Percentiles rank a stretch among this genome's conserved stretches.
Conservation (phyloP, 2,888 invertebrate genomes). For the Thereva unica region DNA sequence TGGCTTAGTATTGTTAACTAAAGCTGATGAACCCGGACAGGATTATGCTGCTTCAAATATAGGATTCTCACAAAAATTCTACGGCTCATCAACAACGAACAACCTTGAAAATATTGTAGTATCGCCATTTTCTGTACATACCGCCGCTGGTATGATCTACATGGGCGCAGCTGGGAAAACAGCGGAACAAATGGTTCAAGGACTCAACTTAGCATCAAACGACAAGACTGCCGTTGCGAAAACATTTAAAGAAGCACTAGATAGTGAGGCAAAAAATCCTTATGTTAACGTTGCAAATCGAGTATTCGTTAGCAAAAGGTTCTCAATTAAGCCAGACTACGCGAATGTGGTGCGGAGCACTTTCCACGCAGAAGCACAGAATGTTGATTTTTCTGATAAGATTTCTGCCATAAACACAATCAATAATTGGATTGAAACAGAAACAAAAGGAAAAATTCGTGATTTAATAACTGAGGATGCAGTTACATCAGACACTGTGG, state of each 20-base stretch:
- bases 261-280: slow-evolving; percentile 48
- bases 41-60: too few relatives aligned
- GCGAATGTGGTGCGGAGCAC: slow-evolving; percentile 66
- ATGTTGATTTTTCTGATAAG: too few relatives aligned
- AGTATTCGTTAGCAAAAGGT: slow-evolving; percentile 68
- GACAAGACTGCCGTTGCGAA: slow-evolving; percentile 47
- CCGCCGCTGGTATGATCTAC: slow-evolving; percentile 71
- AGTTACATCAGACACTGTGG: slow-evolving; percentile 62
- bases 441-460: slow-evolving; percentile 83
- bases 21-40: too few relatives aligned
- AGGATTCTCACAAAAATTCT: too few relatives aligned
- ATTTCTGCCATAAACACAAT: slow-evolving; percentile 59
- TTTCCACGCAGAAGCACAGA: slow-evolving; percentile 55
- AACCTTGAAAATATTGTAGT: slow-evolving; percentile 68
- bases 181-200: slow-evolving; percentile 62
- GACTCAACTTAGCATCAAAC: slow-evolving; percentile 61
- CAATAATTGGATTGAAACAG: slow-evolving; percentile 78
- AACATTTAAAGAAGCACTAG: slow-evolving; percentile 48
- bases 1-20: too few relatives aligned
- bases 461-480: slow-evolving; percentile 67
- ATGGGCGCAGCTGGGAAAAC: slow-evolving; percentile 72
- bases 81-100: too few relatives aligned
- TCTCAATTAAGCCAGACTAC: slow-evolving; percentile 61
- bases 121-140: slow-evolving; percentile 76
- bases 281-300: slow-evolving; percentile 71